Evolutionary conservation across 1,140 invertebrate species (phyloP), one percentile per base, ranked within the genome.

Genomic region (Macrobrachium rosenbergii): DNA sequence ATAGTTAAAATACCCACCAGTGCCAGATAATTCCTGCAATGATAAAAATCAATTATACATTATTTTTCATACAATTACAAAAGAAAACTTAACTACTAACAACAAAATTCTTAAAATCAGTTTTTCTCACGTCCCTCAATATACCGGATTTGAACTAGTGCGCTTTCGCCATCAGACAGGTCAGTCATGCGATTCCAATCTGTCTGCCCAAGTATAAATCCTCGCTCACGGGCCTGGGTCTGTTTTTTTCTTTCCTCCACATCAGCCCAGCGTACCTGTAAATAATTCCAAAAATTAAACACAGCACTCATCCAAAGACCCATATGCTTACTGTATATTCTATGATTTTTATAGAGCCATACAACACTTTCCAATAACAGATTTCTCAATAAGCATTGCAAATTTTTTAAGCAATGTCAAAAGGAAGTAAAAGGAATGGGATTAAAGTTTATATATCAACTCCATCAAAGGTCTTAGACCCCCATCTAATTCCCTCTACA

Each of bases 201-300:
- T 0, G 97, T 98, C 90, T 98, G 97, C 6, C 98, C 98, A 69
- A 99, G 96, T 60, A 99, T 97, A 92, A 99, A 99, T 19, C 98
- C 98, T 77, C 99, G 95, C 17, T 96, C 96, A 43, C 97, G 94
- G 94, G 97, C 96, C 92, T 97, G 96, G 91, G 97, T 95, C 92
- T 98, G 97, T 90, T 96, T 92, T 90, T 96, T 96, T 90, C 95
- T 94, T 92, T 98, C 97, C 93, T 98, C 98, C 90, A 99, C 94
- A 93, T 99, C 98, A n/a, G 98, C 98, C 98, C 98, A 99, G 84
- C 97, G 95, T 88, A 99, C 97, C 97, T 98, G 92, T 89, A 92
- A 91, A 88, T 72, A 28, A 52, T 52, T 52, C 52, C 52, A 52
- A 12, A 52, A 5, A 52, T 52, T 12, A 52, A 52, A 52, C 10